phyloP scores from a whole-genome alignment of 2,888 invertebrate genomes.

The Cryptocheilus praepositus region DNA sequence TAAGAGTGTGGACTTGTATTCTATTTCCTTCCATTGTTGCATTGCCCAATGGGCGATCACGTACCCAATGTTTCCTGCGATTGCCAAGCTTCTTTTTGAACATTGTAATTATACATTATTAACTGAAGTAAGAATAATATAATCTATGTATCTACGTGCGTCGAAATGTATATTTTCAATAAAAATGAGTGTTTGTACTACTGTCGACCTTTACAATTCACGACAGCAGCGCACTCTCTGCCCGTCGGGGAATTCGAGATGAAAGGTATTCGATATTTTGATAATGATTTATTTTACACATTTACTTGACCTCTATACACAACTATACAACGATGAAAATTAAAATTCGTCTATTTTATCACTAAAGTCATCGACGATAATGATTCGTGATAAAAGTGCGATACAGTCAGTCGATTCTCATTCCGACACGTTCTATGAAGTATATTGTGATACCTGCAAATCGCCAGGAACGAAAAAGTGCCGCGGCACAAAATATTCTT shows the following conservation, averaged over 20 bases:
- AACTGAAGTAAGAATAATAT: constrained; percentile 23
- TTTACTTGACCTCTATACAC: constrained; percentile 73
- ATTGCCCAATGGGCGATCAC: not conserved
- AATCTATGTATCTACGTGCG: constrained; percentile 30
- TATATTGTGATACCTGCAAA: constrained; percentile 38
- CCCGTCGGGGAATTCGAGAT: not conserved
- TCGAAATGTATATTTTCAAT: constrained; percentile 64
- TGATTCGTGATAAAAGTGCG: constrained; percentile 54
- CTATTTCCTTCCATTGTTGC: too few relatives aligned
- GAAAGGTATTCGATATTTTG: constrained; percentile 44
- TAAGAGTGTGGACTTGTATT: not conserved
- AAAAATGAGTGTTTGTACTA: constrained; percentile 54
- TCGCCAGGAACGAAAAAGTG: constrained; percentile 7
- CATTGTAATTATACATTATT: not conserved
- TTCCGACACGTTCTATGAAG: constrained; percentile 35
- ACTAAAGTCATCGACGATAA: constrained; percentile 55
- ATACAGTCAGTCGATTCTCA: constrained; percentile 52
- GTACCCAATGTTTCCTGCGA: too few relatives aligned
- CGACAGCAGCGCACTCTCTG: not conserved
- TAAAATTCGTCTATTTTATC: constrained; percentile 60
- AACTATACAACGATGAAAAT: constrained; percentile 74
- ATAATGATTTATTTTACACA: constrained; percentile 73
- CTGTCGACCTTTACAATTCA: constrained; percentile 20
- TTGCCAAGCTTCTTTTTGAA: too few relatives aligned
- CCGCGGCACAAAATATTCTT: constrained; percentile 19